Conservation (phyloP, 2,797 vertebrate species). For the Enoplosus armatus region DNA sequence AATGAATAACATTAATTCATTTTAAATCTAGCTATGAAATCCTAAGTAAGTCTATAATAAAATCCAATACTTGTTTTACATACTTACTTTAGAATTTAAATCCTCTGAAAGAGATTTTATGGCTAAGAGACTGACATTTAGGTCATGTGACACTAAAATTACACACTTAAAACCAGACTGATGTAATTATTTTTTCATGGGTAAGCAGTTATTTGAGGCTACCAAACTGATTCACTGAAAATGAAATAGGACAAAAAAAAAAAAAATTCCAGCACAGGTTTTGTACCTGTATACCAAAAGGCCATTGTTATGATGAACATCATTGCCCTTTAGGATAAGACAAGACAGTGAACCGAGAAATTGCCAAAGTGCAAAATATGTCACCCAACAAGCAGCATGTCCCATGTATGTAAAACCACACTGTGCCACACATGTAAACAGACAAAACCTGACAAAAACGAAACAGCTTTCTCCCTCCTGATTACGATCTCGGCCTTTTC, state of each 20-base stretch:
- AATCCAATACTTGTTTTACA: not conserved
- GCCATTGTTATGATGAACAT: slow-evolving; percentile 22
- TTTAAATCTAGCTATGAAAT: not conserved
- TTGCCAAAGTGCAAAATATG: slow-evolving; percentile 38
- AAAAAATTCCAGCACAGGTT: slow-evolving; percentile 25
- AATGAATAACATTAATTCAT: not conserved
- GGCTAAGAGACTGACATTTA: not conserved
- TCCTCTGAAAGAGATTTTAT: not conserved
- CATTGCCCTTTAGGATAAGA: slow-evolving; percentile 29
- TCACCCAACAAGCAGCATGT: slow-evolving; percentile 46
- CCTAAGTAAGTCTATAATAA: not conserved
- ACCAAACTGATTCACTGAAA: not conserved
- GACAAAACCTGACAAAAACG: slow-evolving; percentile 88
- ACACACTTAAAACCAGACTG: slow-evolving; percentile 4
- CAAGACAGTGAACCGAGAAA: slow-evolving; percentile 39
- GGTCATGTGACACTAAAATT: not conserved
- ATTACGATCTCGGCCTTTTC: slow-evolving; percentile 91
- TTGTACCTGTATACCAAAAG: slow-evolving; percentile 22
- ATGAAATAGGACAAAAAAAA: not conserved
- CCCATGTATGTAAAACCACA: slow-evolving; percentile 58
- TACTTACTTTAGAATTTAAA: not conserved
- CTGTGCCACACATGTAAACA: slow-evolving; percentile 56
- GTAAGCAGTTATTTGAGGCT: not conserved
- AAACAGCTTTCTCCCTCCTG: slow-evolving; percentile 87
- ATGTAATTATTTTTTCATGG: not conserved